phyloP scores from a whole-genome alignment of 2,797 vertebrate species.

The Adelosebastes latens region DNA sequence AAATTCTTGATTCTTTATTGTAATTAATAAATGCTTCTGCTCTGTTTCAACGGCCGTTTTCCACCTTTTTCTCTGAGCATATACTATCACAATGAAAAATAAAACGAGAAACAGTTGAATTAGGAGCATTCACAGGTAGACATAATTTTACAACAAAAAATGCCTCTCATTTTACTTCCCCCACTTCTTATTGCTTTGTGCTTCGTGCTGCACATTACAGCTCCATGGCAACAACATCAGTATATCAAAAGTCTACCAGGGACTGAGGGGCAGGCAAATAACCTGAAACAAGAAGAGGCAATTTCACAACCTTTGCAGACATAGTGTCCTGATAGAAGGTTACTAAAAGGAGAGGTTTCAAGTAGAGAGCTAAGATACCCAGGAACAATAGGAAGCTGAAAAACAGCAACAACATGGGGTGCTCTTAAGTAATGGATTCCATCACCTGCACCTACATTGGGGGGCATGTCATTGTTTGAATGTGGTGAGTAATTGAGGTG shows the following conservation, averaged over 20 bases:
- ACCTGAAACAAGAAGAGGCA: constrained; percentile 29
- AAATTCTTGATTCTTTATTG: not conserved
- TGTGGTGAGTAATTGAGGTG: constrained; percentile 48
- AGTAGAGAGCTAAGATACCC: not conserved
- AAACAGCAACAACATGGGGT: not conserved
- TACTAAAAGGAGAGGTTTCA: not conserved
- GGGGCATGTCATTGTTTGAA: constrained; percentile 32
- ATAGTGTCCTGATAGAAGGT: constrained; percentile 14
- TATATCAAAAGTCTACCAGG: constrained; percentile 26
- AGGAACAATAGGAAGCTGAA: constrained; percentile 11
- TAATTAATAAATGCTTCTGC: not conserved
- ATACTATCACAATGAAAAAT: not conserved
- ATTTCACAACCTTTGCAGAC: constrained; percentile 10
- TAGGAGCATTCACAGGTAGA: not conserved
- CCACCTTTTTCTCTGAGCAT: not conserved
- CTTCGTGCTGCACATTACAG: not conserved
- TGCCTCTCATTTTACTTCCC: not conserved
- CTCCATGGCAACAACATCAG: constrained; percentile 7
- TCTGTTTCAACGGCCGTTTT: not conserved
- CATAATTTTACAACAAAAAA: not conserved
- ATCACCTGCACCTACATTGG: constrained; percentile 19
- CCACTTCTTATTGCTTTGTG: not conserved
- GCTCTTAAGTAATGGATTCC: constrained; percentile 50
- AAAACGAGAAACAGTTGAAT: not conserved
- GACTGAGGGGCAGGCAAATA: not conserved